Base-by-base conservation (phyloP, 2,113 vertebrate genomes). In the Macquaria australasica region DNA sequence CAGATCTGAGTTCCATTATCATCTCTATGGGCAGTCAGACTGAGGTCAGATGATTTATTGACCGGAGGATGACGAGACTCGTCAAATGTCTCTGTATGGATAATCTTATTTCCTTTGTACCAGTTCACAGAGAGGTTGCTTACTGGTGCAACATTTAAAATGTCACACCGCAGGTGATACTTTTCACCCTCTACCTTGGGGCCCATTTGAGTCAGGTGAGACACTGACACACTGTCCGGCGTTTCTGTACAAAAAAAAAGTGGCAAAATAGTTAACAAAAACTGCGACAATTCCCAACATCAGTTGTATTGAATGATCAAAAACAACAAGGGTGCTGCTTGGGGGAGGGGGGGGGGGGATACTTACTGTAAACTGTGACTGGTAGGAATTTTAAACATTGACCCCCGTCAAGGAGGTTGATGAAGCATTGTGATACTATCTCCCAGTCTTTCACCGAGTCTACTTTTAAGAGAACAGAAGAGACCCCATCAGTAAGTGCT, bases 361-460 rank as follows among this genome's bases (percentile, higher is more conserved):
- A 91, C 94, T 94, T 69, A 95, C 95, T 86, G 81, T 95, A 95
- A 45, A 96, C 23, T 0, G 0, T 79, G 89, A 96, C 3, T 20
- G 43, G 0, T 2, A 89, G 1, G 0, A 0, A 0, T 83, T 67
- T 0, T 0, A 0, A 0, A 72, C 80, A 14, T 0, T 78, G 81
- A 1, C 0, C 0, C 0, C 0, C 7, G 8, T 51, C 0, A 1
- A 0, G 0, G 3, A 2, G 0, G 34, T 55, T 89, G 0, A 56
- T 0, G 67, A 0, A 95, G 88, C 95, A 95, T 0, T 4, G 0
- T 7, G 90, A 37, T 0, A 0, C 0, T 0, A 90, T 0, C 0
- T 0, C 0, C 94, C 94, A 95, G 0, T 0, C 0, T 16, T 1
- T 12, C 20, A 93, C 39, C 5, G 45, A 25, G 0, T 8, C 0